These are phyloP conservation scores for Apodemia hepburni DNA, from an alignment of 2,888 invertebrate genomes.

Conservation along the genomic window DNA sequence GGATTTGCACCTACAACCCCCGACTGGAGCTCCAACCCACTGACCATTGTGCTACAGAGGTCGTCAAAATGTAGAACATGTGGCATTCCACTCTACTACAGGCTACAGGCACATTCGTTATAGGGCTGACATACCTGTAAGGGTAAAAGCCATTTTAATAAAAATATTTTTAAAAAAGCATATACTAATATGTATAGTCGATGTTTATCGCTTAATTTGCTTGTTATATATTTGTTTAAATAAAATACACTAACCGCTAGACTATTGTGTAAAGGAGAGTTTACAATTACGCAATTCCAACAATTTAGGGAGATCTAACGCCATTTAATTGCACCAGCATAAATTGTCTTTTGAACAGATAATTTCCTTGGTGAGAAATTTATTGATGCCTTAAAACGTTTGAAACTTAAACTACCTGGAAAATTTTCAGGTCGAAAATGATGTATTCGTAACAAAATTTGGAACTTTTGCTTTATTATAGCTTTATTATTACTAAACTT, in stretches of 20 bases:
- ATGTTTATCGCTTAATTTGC: too few species aligned
- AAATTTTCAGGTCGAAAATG: background rate
- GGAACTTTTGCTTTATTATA: background rate
- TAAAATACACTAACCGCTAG: background rate
- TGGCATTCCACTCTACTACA: too few species aligned
- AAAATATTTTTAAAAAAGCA: too few species aligned
- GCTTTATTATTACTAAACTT: background rate
- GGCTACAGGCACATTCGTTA: too few species aligned
- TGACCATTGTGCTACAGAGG: too few species aligned
- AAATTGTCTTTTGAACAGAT: slow-evolving; percentile 65
- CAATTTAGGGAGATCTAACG: slow-evolving; percentile 65
- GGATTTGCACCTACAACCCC: too few species aligned
- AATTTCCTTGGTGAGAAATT: slow-evolving; percentile 44
- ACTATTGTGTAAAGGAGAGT: slow-evolving; percentile 36
- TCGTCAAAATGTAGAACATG: too few species aligned
- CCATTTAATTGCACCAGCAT: slow-evolving; percentile 64
- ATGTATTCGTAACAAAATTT: background rate
- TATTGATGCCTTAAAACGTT: slow-evolving; percentile 20
- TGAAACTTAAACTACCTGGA: slow-evolving; percentile 12
- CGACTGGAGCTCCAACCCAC: too few species aligned
- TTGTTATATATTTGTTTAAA: background rate
- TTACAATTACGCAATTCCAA: slow-evolving; percentile 66
- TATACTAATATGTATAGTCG: too few species aligned
- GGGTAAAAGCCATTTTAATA: too few species aligned
- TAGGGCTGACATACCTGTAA: too few species aligned